Conservation (phyloP, 2,113 vertebrate genomes). For the Takifugu flavidus region DNA sequence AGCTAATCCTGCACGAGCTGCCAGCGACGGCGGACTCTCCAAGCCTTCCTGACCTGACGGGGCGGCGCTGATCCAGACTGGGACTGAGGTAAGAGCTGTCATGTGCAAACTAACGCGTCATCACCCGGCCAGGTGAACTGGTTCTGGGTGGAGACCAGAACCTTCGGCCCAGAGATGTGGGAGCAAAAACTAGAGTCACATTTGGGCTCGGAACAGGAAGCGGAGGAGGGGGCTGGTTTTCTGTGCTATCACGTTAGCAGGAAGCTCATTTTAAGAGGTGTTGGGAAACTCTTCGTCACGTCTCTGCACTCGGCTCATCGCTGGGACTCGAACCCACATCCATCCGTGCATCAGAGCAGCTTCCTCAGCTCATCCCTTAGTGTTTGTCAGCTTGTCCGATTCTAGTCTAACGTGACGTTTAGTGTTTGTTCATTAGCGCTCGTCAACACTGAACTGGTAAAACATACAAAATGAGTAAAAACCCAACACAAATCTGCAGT, state of each 20-base stretch:
- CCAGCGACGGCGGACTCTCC: constrained; percentile 11
- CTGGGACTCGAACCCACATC: neutral
- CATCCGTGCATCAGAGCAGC: neutral
- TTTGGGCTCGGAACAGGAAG: neutral
- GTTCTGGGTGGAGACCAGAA: neutral
- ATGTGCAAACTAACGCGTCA: constrained; percentile 20
- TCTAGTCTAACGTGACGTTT: constrained; percentile 4
- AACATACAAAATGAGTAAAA: neutral
- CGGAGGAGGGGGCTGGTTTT: constrained; percentile 6
- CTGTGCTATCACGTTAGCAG: neutral
- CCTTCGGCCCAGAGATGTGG: no score
- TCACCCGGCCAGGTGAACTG: constrained; percentile 1
- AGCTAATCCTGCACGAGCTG: constrained; percentile 43
- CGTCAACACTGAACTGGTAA: neutral
- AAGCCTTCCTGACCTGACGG: constrained; percentile 26
- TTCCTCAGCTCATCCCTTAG: neutral
- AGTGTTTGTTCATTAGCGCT: neutral
- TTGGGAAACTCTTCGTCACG: no score
- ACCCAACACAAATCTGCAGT: neutral
- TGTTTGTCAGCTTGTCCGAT: constrained; percentile 12
- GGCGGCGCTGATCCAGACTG: neutral
- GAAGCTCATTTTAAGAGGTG: neutral
- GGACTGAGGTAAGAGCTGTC: constrained; percentile 12
- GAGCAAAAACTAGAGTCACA: neutral
- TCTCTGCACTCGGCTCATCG: neutral